Evolutionary conservation across 2,888 invertebrate species (phyloP).

Genomic region (Hyposoter didymator): DNA sequence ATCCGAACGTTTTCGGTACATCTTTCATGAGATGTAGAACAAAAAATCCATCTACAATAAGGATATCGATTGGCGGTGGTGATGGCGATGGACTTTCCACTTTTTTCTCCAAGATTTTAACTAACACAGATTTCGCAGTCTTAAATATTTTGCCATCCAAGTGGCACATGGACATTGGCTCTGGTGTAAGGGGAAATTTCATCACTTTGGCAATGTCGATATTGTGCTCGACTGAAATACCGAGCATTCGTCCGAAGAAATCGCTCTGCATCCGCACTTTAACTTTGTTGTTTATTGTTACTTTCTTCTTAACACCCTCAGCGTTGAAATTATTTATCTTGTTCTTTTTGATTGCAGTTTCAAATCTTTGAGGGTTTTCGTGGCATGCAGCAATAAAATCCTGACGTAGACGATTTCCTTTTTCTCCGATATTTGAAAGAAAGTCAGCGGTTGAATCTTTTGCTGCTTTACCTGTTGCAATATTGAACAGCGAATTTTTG

Average conservation of each 20-base stretch:
- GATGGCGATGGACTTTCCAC: background rate
- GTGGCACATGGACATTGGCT: constrained; percentile 51
- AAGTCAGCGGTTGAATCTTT: constrained; percentile 31
- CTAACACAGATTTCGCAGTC: constrained; percentile 47
- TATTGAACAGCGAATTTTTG: background rate
- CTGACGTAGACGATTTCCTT: constrained; percentile 31
- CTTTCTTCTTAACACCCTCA: constrained; percentile 51
- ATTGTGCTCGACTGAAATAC: constrained; percentile 58
- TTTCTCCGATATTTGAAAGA: constrained; percentile 34
- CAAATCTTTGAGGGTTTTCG: constrained; percentile 43
- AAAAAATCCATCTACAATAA: constrained; percentile 65
- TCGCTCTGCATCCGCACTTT: constrained; percentile 64
- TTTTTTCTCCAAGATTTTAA: constrained; percentile 41
- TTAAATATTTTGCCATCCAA: constrained; percentile 56
- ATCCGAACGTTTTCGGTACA: constrained; percentile 56
- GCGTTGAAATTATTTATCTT: constrained; percentile 11
- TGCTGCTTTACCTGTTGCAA: constrained; percentile 31
- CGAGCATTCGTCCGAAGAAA: constrained; percentile 63
- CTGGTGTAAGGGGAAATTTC: constrained; percentile 40
- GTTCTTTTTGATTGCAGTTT: constrained; percentile 35
- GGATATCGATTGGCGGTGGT: constrained; percentile 50
- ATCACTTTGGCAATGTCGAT: constrained; percentile 58
- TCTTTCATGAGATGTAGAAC: constrained; percentile 54
- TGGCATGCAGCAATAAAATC: constrained; percentile 51
- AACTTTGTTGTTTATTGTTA: constrained; percentile 57